Evolutionary conservation across 1,140 invertebrate species (phyloP), one percentile per base, ranked within the genome.

Genomic region (Cotesia vestalis): DNA sequence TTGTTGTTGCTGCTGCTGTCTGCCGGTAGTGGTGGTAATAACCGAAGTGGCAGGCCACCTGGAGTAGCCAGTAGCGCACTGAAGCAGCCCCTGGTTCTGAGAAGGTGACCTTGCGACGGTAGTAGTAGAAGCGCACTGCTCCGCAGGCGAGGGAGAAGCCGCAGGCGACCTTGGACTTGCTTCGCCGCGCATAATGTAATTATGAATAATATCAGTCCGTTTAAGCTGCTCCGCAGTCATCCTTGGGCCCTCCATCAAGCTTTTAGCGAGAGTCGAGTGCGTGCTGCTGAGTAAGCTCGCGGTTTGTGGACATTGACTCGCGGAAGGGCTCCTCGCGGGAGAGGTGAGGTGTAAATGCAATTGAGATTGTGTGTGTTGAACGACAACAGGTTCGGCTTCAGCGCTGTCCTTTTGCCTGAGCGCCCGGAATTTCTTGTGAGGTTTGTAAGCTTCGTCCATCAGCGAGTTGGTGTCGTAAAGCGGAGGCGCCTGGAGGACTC

Each of bases 371-470:
- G 78, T 79, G 79, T 78, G 80, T 72, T 82, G 78, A 6, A 85
- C 78, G 35, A 86, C 81, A 4, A 86, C 86, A 0, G 90, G 89
- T 76, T 94, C 93, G 0, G 93, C 92, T 76, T 93, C 92, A 35
- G 93, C 92, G 4, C 91, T 92, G 76, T 94, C 93, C 75, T 94
- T 93, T 77, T 92, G 91, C 4, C 94, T 87, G 78, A 94, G 84
- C 0, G 94, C 93, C 3, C 95, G 90, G 89, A 97, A 97, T 83
- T 97, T 97, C 84, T 97, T 97, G 88, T 97, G 96, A 59, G 95
- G 95, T 79, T 96, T 95, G 88, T 97, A 97, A 1, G 95, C 95
- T 85, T 96, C 95, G 81, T 96, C 95, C 95, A 97, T 96, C 52
- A 97, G 84, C 1, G 94, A 93, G 79, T 94, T 94, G 55, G 94